Base-by-base conservation (phyloP, 2,797 vertebrate species). In the Gymnoscopelus microlampas region DNA sequence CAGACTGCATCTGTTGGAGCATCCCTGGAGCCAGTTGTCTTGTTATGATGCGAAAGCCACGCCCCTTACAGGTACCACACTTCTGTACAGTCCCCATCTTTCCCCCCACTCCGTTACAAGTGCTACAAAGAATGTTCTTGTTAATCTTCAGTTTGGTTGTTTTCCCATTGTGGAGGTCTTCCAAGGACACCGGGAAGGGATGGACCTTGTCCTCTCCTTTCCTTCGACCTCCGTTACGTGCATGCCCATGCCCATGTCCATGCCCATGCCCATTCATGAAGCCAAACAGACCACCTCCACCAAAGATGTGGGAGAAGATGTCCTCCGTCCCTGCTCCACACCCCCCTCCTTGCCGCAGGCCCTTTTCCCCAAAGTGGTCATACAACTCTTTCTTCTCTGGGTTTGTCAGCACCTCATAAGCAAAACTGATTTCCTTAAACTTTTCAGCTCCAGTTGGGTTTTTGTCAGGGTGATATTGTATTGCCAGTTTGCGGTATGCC, bases 381-480 rank as follows among this genome's bases (percentile, higher is more conserved):
- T 99, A 99, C 0, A 99, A 89, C 59, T 99, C 97, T 1, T 95
- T 96, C 73, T 99, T 99, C 89, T 99, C 98, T 0, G 97, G 97
- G 79, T 98, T 99, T 44, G 96, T 97, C 59, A 99, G 77, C 9
- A 99, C 97, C 90, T 99, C 97, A 23, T 99, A 99, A 9, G 98
- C 98, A 93, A 99, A 99, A 82, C 97, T 99, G 80, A 99, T 99
- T 93, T 99, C 98, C 92, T 99, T 99, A 87, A 99, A 99, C 97
- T 98, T 99, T 87, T 99, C 98, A 6, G 97, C 98, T 76, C 97
- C 95, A 81, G 98, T 98, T 67, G 98, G 98, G 84, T 99, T 99
- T 91, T 99, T 99, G 93, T 99, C 98, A 66, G 98, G 98, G 58
- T 99, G 98, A 72, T 99, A 99, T 65, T 99, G 97, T 88, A 99